Evolutionary conservation across 2,888 invertebrate genomes (phyloP), one percentile per base, ranked within the genome.

Genomic region (Drepana falcataria): DNA sequence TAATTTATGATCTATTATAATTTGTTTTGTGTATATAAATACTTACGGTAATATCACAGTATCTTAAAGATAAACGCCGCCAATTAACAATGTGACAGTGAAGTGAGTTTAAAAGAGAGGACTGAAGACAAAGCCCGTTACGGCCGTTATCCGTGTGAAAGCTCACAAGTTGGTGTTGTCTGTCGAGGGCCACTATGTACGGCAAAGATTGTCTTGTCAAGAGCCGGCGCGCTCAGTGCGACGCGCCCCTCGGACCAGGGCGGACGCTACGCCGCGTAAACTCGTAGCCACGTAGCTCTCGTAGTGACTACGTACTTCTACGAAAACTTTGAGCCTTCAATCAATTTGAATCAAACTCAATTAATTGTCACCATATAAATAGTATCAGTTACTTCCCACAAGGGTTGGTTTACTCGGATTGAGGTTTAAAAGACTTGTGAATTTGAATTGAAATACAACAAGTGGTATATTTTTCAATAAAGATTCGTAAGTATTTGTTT

Each of bases 161-260:
- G 85, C 86, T 82, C 79, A 78, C 81, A 82, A 85, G 83, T 86
- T 85, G 51, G 35, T 51, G 85, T 85, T 87, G 80, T 85, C 81
- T 83, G 75, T 80, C 69, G 79, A 83, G 84, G 80, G 82, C 79
- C 77, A 81, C 83, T 80, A 71, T 71, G 74, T 79, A 79, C 80
- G 75, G 79, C 79, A 84, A 89, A 89, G 86, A 88, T 88, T 87
- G 89, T 87, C 87, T 88, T 83, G 87, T 86, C 83, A 85, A 83
- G 85, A 80, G 82, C 71, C 65, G 63, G 65, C 64, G 68, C 69
- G 81, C 77, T 85, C 90, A 90, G 90, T 90, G 75, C 80, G 75
- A 79, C 79, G 79, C 81, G 82, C 79, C 81, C 77, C 82, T 80
- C 84, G 79, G 77, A 55, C 66, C 79, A 58, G 81, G 72, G 76